Base-by-base conservation (phyloP, 2,797 vertebrate species). In the Odontamblyopus rebecca region DNA sequence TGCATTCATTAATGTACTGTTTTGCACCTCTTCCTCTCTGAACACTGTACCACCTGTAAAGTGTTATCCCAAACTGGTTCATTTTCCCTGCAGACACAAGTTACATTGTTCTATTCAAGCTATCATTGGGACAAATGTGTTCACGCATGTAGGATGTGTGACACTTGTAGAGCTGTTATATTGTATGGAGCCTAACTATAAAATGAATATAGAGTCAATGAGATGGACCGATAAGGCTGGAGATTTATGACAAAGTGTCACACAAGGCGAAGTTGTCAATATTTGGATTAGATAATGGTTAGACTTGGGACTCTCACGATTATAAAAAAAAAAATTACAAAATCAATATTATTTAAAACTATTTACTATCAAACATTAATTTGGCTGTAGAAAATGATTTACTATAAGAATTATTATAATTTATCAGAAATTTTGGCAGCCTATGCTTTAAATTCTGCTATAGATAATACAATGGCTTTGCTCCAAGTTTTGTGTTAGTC, bases 41-140 rank as follows among this genome's bases (percentile, higher is more conserved):
- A 88, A 86, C 82, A 85, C 74, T 81, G 85, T 79, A 86, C 81
- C 80, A 83, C 79, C 77, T 75, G 81, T 83, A 90, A 88, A 77
- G 68, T 67, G 81, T 62, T 19, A 85, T 79, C 85, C 82, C 71
- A 79, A 64, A 79, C 82, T 74, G 80, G 81, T 86, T 82, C 63
- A 7, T 69, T 76, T 77, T 75, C 78, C 70, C 84, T 84, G 79
- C 73, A 15, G 81, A 81, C 79, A 81, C 66, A 86, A 77, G 78
- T 79, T 65, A 67, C 73, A 64, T 75, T 61, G 73, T 74, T 78
- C 78, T 62, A 1, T n/a, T 62, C 62, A 75, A 71, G 71, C 69
- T 53, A 74, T 80, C 67, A 87, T 81, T 48, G 38, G 61, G 81
- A 82, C 73, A 74, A 78, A 51, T 62, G 29, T 78, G 64, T 79